Evolutionary conservation across 2,113 vertebrate genomes (phyloP).

Genomic region (Thamnophis sirtalis): DNA sequence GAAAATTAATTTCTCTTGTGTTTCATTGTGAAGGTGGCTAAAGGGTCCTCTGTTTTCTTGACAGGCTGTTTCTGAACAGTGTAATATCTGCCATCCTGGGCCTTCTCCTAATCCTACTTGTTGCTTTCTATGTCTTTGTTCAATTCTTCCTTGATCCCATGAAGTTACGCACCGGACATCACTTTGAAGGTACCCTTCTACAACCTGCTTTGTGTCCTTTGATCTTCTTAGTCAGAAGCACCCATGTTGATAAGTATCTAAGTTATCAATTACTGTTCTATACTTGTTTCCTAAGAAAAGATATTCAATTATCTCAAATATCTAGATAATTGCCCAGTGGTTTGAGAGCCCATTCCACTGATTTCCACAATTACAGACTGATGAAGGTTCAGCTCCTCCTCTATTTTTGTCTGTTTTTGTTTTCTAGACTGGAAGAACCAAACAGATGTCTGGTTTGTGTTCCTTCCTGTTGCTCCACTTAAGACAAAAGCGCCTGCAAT

Average conservation of each 20-base stretch:
- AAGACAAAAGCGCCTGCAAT: constrained; percentile 77
- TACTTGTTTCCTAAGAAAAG: background rate
- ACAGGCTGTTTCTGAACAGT: constrained; percentile 85
- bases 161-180: constrained; percentile 79
- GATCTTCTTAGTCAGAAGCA: background rate
- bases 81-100: constrained; percentile 88
- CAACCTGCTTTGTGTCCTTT: background rate
- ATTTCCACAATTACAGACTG: background rate
- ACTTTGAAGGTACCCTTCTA: constrained; percentile 80
- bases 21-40: constrained; percentile 13
- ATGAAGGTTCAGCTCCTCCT: background rate
- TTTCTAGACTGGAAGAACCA: constrained; percentile 78
- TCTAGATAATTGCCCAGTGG: background rate
- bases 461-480: constrained; percentile 84
- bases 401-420: constrained; percentile 10
- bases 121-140: constrained; percentile 85
- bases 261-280: background rate
- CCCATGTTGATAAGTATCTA: background rate
- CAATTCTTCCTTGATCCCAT: constrained; percentile 86
- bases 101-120: constrained; percentile 76
- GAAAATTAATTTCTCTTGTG: background rate
- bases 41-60: constrained; percentile 4
- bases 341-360: background rate
- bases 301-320: no score
- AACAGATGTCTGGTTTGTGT: constrained; percentile 84